Percentiles rank a stretch among this genome's conserved stretches.
Evolutionary conservation across 2,888 invertebrate species (phyloP).

Genomic region (Limulus polyphemus): DNA sequence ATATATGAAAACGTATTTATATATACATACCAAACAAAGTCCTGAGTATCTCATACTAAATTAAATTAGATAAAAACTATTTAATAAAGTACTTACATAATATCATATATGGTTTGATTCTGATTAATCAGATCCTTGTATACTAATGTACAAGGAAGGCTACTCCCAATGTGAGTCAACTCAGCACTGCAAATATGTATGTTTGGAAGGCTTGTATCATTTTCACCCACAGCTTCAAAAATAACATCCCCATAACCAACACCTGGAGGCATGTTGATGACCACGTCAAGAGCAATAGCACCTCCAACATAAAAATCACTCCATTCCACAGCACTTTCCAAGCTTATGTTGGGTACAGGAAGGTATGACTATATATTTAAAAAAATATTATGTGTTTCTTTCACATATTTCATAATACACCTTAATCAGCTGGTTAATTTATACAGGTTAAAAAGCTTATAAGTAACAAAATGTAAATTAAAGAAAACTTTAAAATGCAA

Average conservation of each 20-base stretch:
- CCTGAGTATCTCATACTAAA: too few species aligned
- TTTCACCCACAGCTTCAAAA: conserved; percentile 20
- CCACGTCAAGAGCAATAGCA: conserved; percentile 23
- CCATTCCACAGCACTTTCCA: conserved; percentile 24
- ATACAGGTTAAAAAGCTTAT: too few species aligned
- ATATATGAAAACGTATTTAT: too few species aligned
- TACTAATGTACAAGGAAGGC: conserved; percentile 20
- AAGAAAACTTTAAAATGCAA: too few species aligned
- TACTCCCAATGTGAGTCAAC: conserved; percentile 21
- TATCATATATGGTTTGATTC: neutral
- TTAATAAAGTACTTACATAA: neutral
- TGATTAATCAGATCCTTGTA: neutral
- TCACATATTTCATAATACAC: too few species aligned
- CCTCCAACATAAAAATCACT: conserved; percentile 23
- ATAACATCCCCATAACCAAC: conserved; percentile 23
- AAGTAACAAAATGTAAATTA: too few species aligned
- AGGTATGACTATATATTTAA: conserved; percentile 1
- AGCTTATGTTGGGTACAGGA: conserved; percentile 15
- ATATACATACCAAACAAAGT: too few species aligned
- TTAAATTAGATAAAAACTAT: too few species aligned
- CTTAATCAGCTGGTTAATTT: too few species aligned
- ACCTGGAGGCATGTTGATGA: conserved; percentile 17
- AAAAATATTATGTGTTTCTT: too few species aligned
- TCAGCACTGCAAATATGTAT: conserved; percentile 23
- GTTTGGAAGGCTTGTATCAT: conserved; percentile 22